These are phyloP conservation scores for Rhagoletis zephyria DNA, from an alignment of 1,140 invertebrate genomes.

Conservation along the genomic window DNA sequence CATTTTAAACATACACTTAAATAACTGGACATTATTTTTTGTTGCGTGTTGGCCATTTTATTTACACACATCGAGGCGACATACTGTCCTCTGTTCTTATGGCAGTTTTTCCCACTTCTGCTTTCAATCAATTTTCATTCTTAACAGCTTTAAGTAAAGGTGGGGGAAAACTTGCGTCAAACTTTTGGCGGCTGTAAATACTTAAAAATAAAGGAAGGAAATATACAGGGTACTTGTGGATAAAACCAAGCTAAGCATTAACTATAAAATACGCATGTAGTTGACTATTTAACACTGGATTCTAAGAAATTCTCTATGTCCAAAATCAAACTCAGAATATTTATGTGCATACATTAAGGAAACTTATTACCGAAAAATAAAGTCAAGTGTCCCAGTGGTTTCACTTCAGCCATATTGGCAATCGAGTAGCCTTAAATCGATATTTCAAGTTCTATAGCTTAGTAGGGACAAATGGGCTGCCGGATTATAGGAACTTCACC, in stretches of 20 bases:
- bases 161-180: slow-evolving; percentile 7
- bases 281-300: too few relatives aligned
- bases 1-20: not conserved
- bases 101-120: slow-evolving; percentile 32
- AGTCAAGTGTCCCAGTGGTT: too few relatives aligned
- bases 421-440: too few relatives aligned
- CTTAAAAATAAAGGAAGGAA: not conserved
- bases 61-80: slow-evolving; percentile 25
- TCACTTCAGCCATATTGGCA: too few relatives aligned
- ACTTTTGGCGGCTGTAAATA: slow-evolving; percentile 24
- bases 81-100: slow-evolving; percentile 38
- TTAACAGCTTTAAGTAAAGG: not conserved
- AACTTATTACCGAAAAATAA: too few relatives aligned
- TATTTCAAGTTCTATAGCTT: too few relatives aligned
- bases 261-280: too few relatives aligned
- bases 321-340: too few relatives aligned
- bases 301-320: too few relatives aligned
- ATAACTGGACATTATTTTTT: not conserved
- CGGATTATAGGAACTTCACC: too few relatives aligned
- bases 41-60: slow-evolving; percentile 24
- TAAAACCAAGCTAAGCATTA: not conserved
- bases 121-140: not conserved
- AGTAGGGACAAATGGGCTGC: too few relatives aligned
- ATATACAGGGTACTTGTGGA: not conserved
- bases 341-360: too few relatives aligned